Evolutionary conservation across 1,140 invertebrate genomes (phyloP), one percentile per base, ranked within the genome.

Genomic region (Metopolophium dirhodum): DNA sequence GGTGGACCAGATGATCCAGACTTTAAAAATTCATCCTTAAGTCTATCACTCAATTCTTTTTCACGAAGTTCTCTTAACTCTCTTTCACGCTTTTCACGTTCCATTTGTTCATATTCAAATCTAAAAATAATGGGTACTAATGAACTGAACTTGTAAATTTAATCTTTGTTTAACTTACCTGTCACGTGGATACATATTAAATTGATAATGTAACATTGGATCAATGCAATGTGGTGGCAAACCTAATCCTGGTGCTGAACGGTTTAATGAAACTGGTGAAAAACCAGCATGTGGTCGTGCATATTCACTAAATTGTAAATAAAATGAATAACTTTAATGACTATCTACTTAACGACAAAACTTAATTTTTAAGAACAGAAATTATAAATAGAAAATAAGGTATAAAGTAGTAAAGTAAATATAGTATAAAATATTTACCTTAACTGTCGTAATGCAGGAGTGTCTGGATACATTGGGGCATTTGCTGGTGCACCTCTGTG

Each of bases 231-330:
- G 96, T 0, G 97, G 96, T 23, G 97, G 97, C 4, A 97, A 93
- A 94, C 95, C 94, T 90, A 95, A 94, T 37, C 94, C 93, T 26
- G 94, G 91, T 37, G 94, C 95, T 94, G 95, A 95, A 35, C 95
- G 94, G 47, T 92, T 96, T 96, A 96, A 95, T 83, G 95, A 95
- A 47, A 97, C 97, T 95, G 98, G 96, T 2, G 96, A 96, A 94
- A 98, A 98, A 1, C 97, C 98, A 91, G 97, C 98, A 95, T 98
- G 98, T 0, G 98, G 98, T 94, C 98, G 96, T 0, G 98, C 98
- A 95, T 98, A 98, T 94, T 98, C 98, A 41, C 95, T 95, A 94
- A 18, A 94, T 94, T 51, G 88, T 94, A 94, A 94, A 94, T 54
- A 77, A 61, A 61, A 61, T 14, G 11, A 68, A 57, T 30, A 23